phyloP scores from a whole-genome alignment of 2,888 invertebrate species.

The Lasioglossum lativentre region DNA sequence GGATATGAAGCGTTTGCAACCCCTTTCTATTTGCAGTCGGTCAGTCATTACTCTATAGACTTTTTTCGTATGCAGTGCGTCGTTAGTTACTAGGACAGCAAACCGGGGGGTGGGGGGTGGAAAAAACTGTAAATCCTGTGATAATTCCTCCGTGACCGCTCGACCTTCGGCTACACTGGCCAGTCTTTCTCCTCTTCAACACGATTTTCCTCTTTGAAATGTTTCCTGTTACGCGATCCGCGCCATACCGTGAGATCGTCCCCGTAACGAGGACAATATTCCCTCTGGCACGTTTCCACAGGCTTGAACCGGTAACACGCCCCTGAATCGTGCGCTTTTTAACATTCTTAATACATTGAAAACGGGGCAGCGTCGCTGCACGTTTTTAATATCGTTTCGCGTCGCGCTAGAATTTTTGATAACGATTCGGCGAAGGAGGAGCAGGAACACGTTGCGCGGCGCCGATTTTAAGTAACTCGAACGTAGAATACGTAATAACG shows the following conservation, averaged over 20 bases:
- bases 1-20: not conserved
- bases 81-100: not conserved
- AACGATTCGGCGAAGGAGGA: not conserved
- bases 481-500: conserved; percentile 4
- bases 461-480: not conserved
- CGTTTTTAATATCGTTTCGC: conserved; percentile 13
- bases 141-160: conserved; percentile 43
- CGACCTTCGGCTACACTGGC: conserved; percentile 22
- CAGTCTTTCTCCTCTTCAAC: conserved; percentile 23
- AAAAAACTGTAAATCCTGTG: conserved; percentile 33
- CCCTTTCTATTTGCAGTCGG: conserved; percentile 29
- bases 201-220: conserved; percentile 38
- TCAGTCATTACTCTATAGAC: not conserved
- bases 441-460: not conserved
- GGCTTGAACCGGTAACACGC: not conserved
- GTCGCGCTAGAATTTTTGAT: not conserved
- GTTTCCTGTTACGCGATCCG: conserved; percentile 53
- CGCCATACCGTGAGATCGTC: not conserved
- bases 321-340: conserved; percentile 1
- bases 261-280: conserved; percentile 19
- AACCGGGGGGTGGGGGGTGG: not conserved
- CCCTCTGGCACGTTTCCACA: conserved; percentile 6
- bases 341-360: not conserved
- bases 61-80: not conserved
- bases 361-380: not conserved